phyloP scores from a whole-genome alignment of 2,797 vertebrate genomes.

The Coilia nasus region DNA sequence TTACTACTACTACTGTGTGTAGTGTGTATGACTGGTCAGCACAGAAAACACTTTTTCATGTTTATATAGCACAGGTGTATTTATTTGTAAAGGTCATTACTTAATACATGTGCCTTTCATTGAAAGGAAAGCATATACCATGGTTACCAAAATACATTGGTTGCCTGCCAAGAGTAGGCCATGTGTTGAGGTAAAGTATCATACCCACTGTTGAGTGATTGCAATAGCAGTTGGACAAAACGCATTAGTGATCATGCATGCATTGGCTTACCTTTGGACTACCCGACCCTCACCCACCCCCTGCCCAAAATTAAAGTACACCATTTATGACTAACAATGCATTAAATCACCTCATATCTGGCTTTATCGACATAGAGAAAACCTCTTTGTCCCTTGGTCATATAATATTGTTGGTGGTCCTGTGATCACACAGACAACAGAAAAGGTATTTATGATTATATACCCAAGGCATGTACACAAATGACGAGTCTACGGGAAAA shows the following conservation, averaged over 20 bases:
- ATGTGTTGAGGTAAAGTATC: constrained; percentile 1
- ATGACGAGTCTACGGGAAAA: not conserved
- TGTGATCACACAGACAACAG: constrained; percentile 50
- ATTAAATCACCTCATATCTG: constrained; percentile 39
- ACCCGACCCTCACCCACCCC: not conserved
- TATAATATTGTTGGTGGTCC: constrained; percentile 60
- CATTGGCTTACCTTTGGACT: constrained; percentile 25
- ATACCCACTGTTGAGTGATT: not conserved
- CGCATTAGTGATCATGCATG: not conserved
- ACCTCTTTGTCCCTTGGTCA: constrained; percentile 58
- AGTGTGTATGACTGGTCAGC: not conserved
- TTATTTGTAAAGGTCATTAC: constrained; percentile 13
- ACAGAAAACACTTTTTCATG: not conserved
- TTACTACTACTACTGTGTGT: too few relatives aligned
- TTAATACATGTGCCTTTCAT: constrained; percentile 44
- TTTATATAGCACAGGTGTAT: not conserved
- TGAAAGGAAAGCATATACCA: constrained; percentile 45
- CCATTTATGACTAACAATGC: constrained; percentile 48
- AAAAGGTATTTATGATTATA: constrained; percentile 57
- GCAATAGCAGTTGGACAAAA: not conserved
- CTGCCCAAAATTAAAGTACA: constrained; percentile 45
- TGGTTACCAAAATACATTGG: constrained; percentile 33
- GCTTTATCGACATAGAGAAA: constrained; percentile 42
- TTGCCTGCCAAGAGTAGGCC: not conserved
- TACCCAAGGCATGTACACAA: constrained; percentile 21